phyloP scores from a whole-genome alignment of 1,140 invertebrate genomes.

The Lucilia cuprina region DNA sequence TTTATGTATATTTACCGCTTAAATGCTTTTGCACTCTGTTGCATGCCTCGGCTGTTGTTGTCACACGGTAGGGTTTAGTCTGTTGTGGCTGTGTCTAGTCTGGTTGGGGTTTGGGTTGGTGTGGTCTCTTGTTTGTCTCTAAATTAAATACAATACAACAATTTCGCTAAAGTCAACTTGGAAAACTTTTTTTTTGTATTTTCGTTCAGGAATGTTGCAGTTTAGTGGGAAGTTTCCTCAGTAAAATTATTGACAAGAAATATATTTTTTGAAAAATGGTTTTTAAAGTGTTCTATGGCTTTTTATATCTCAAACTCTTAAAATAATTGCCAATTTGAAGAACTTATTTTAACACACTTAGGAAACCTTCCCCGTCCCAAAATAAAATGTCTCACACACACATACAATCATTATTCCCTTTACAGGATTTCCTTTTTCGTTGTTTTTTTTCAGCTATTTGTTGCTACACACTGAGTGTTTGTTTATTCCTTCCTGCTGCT shows the following conservation, averaged over 20 bases:
- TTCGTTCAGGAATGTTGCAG: background rate
- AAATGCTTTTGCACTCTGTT: constrained; percentile 29
- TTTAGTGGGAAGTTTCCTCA: background rate
- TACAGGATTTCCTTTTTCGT: background rate
- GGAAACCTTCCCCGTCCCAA: background rate
- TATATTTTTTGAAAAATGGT: too few relatives aligned
- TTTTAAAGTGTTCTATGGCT: too few relatives aligned
- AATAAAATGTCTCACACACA: too few relatives aligned
- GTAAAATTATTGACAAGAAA: background rate
- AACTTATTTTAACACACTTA: too few relatives aligned
- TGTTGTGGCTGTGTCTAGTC: background rate
- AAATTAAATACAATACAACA: background rate
- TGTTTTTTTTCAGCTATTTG: background rate
- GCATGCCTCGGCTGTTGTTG: background rate
- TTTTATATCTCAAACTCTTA: too few relatives aligned
- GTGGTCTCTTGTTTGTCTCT: background rate
- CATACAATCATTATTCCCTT: background rate
- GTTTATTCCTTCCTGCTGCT: too few relatives aligned
- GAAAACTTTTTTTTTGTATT: background rate
- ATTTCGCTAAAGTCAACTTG: background rate
- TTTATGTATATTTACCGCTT: constrained; percentile 27
- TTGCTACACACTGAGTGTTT: too few relatives aligned
- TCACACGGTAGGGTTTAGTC: background rate
- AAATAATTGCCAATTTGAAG: too few relatives aligned
- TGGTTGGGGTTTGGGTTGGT: background rate